A percentile compares a stretch with the other conserved stretches of the same genome.
phyloP scores from a whole-genome alignment of 2,888 invertebrate species.

The Plagiodera versicolora region DNA sequence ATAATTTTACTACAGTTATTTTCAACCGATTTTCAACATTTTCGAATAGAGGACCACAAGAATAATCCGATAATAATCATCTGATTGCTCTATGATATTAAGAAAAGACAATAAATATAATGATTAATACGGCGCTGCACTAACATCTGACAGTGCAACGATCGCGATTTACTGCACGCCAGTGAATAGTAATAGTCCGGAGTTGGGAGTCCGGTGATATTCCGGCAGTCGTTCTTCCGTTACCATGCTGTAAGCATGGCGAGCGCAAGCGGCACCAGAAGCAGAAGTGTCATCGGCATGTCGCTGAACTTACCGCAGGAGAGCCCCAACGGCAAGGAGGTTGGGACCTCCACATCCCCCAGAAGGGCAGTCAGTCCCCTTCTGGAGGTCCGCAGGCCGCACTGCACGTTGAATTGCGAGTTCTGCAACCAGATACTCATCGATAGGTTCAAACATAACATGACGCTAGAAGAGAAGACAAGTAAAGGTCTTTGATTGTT shows the following conservation, averaged over 20 bases:
- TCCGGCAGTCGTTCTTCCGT: conserved; percentile 22
- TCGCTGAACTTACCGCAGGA: conserved; percentile 63
- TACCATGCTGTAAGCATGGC: conserved; percentile 22
- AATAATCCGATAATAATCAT: too few relatives aligned
- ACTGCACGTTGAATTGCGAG: conserved; percentile 74
- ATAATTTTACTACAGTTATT: too few relatives aligned
- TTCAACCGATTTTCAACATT: too few relatives aligned
- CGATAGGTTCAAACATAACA: conserved; percentile 64
- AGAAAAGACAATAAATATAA: too few relatives aligned
- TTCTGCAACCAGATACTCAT: conserved; percentile 69
- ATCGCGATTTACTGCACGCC: not conserved
- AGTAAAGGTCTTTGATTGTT: not conserved
- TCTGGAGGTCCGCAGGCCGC: conserved; percentile 69
- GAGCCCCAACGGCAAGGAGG: conserved; percentile 51
- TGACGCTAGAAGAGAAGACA: not conserved
- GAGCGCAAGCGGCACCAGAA: conserved; percentile 11
- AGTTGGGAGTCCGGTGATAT: conserved; percentile 10
- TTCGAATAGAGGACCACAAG: too few relatives aligned
- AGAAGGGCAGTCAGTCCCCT: conserved; percentile 70
- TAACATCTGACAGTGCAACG: not conserved
- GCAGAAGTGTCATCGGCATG: conserved; percentile 48
- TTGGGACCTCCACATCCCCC: conserved; percentile 60
- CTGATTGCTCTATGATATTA: too few relatives aligned
- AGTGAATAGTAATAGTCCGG: not conserved
- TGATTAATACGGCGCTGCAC: not conserved